These are phyloP conservation scores for Hanleya hanleyi DNA, from an alignment of 2,888 invertebrate species.

Conservation along the genomic window DNA sequence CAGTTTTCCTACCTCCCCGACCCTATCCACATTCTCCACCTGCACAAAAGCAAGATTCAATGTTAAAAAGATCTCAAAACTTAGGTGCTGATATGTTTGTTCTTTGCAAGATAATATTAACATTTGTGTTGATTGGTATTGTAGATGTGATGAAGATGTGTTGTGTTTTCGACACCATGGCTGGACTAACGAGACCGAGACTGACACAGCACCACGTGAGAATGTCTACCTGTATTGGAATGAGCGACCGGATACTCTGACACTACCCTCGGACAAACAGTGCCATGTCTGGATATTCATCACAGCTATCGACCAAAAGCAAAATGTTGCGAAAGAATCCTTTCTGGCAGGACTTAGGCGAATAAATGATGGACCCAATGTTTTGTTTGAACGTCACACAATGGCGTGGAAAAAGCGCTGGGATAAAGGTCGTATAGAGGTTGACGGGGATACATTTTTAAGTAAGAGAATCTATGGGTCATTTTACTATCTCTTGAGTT, in stretches of 20 bases:
- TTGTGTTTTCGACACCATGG: background rate
- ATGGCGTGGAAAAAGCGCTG: constrained; percentile 45
- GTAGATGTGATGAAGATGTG: background rate
- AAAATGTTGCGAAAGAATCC: constrained; percentile 17
- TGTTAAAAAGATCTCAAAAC: too few species aligned
- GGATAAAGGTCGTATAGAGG: constrained; percentile 32
- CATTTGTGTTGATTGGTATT: background rate
- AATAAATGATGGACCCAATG: background rate
- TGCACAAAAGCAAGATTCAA: too few species aligned
- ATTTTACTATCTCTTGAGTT: constrained; percentile 56
- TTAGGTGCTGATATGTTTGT: too few species aligned
- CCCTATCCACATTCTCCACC: too few species aligned
- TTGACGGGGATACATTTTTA: constrained; percentile 41
- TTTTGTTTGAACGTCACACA: constrained; percentile 31
- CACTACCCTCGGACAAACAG: background rate
- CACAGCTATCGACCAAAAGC: constrained; percentile 27
- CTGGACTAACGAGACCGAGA: background rate
- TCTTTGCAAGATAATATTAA: background rate
- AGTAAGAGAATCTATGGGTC: constrained; percentile 42
- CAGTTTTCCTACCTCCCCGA: too few species aligned
- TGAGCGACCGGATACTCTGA: constrained; percentile 2
- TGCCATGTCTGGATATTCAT: constrained; percentile 24
- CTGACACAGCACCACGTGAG: background rate
- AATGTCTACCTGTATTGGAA: background rate
- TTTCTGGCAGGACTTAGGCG: constrained; percentile 17